Evolutionary conservation across 2,113 vertebrate species (phyloP), one percentile per base, ranked within the genome.

Genomic region (Himantopus leucocephalus): DNA sequence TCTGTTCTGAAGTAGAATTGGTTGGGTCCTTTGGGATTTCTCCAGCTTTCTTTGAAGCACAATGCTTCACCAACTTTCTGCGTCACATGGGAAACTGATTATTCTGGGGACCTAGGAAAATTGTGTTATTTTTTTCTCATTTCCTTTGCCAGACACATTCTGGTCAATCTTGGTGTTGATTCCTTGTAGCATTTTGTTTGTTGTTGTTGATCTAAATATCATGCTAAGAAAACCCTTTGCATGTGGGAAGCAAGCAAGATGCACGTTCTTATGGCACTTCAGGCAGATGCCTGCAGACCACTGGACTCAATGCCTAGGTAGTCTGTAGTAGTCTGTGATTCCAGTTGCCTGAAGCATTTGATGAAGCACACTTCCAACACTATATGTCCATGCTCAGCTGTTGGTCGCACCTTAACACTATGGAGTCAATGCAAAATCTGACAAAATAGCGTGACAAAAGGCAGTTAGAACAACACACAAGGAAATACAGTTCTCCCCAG

Each of bases 21-120:
- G 2, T 62, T 73, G 24, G 19, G 16, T 3, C 5, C 34, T 84
- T 37, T 0, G 0, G 19, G 32, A 50, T 76, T 64, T 64, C 37
- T 85, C 9, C 2, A 6, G 2, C n/a, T 86, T 63, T 76, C 43
- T 68, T 41, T 80, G 43, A 68, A 73, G 20, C 19, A 80, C 21
- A 68, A 8, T 37, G 8, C 6, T 91, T 83, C 32, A 76, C 19
- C n/a, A 83, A 6, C 24, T 75, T 86, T 68, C 37, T 76, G 5
- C 19, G 9, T 50, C 24, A 34, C 2, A 24, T 22, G 3, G 27
- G 9, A 79, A 84, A 64, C n/a, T 76, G 30, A 14, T 48, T 82
- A 21, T 67, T 71, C 14, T 50, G 18, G 4, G 5, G 14, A 55
- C 24, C 4, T 32, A 45, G 14, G 9, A 86, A 91, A 68, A 55